These are phyloP conservation scores for Perodicticus potto DNA, from an alignment of 2,797 vertebrate genomes.

Conservation along the genomic window DNA sequence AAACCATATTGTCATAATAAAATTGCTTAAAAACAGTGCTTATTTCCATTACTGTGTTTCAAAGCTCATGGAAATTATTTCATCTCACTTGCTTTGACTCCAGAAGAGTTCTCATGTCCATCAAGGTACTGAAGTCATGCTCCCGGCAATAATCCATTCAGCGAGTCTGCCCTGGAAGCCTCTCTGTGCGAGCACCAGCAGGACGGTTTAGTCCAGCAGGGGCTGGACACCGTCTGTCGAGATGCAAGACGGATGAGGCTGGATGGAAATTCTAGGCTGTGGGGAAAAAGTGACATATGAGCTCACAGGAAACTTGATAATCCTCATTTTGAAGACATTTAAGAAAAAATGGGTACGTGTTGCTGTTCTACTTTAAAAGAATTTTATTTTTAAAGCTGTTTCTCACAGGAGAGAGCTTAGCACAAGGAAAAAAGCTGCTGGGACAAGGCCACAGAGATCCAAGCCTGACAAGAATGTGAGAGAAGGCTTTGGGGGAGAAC, in stretches of 20 bases:
- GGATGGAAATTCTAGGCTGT: neutral
- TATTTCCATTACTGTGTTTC: neutral
- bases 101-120: neutral
- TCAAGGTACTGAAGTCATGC: neutral
- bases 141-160: neutral
- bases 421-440: slow-evolving; percentile 12
- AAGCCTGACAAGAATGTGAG: neutral
- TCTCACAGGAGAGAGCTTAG: slow-evolving; percentile 43
- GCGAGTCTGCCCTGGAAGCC: neutral
- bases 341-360: neutral
- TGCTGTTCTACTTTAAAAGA: slow-evolving; percentile 1
- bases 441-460: neutral
- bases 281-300: neutral
- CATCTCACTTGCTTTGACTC: neutral
- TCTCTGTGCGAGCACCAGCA: neutral
- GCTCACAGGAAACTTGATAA: neutral
- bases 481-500: neutral
- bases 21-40: slow-evolving; percentile 15
- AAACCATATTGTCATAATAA: slow-evolving; percentile 46
- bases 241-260: neutral
- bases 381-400: slow-evolving; percentile 19
- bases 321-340: slow-evolving; percentile 30
- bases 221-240: neutral
- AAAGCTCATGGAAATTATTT: neutral
- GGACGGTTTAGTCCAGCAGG: neutral